Conservation (phyloP, 1,140 invertebrate genomes). For the Diabrotica virgifera region DNA sequence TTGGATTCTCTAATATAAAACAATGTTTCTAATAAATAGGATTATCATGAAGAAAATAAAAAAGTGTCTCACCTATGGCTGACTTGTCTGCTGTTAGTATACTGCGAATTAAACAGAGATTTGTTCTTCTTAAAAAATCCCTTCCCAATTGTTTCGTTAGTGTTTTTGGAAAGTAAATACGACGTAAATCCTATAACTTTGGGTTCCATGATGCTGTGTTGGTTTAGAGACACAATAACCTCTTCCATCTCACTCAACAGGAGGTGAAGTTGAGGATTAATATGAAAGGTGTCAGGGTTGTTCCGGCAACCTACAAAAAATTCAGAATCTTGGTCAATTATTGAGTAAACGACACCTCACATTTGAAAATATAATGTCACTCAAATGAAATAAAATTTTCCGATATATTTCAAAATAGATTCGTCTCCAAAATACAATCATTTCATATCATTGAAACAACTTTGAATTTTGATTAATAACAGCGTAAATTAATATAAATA, state of each 20-base stretch:
- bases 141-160: conserved; percentile 63
- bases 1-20: too few relatives aligned
- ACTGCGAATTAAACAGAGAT: conserved; percentile 84
- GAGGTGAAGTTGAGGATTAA: conserved; percentile 86
- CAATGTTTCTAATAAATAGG: too few relatives aligned
- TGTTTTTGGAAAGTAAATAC: conserved; percentile 72
- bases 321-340: too few relatives aligned
- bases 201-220: conserved; percentile 88
- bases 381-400: too few relatives aligned
- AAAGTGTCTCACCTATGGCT: conserved; percentile 46
- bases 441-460: too few relatives aligned
- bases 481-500: too few relatives aligned
- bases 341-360: too few relatives aligned
- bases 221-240: conserved; percentile 82
- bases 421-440: too few relatives aligned
- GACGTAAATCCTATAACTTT: conserved; percentile 93
- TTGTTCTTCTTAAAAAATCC: conserved; percentile 86
- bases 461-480: too few relatives aligned
- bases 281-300: conserved; percentile 89
- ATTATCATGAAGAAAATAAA: too few relatives aligned
- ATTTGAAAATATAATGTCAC: too few relatives aligned
- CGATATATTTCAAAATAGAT: too few relatives aligned
- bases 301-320: conserved; percentile 72
- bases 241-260: conserved; percentile 80
- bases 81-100: conserved; percentile 88